A percentile compares a stretch with the other conserved stretches of the same genome.
Evolutionary conservation across 2,888 invertebrate genomes (phyloP).

Genomic region (Phasia obesa): DNA sequence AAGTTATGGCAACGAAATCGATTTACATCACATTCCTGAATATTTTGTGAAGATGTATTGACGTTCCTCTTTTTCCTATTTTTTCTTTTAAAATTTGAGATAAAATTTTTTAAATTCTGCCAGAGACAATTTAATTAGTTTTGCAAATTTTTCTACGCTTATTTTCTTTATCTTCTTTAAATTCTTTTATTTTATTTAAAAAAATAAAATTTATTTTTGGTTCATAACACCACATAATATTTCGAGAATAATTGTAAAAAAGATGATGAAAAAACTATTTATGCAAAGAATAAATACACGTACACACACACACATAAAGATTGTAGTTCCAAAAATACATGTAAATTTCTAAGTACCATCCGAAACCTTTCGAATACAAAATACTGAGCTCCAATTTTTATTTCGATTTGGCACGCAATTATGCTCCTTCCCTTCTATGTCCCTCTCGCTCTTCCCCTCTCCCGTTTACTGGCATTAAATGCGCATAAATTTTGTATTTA

Average conservation of each 20-base stretch:
- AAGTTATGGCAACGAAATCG: too few species aligned
- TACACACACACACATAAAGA: not conserved
- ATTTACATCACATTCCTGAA: too few species aligned
- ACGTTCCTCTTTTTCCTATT: too few species aligned
- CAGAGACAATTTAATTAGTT: conserved; percentile 40
- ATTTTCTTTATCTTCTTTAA: conserved; percentile 5
- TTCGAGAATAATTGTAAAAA: conserved; percentile 21
- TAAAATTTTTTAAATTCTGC: not conserved
- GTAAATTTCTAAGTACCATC: conserved; percentile 17
- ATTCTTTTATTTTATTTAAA: conserved; percentile 2
- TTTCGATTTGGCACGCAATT: conserved; percentile 24
- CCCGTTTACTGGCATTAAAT: conserved; percentile 17
- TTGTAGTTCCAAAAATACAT: conserved; percentile 24
- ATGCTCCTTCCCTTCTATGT: not conserved
- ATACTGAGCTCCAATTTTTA: conserved; percentile 47
- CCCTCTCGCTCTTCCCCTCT: too few species aligned
- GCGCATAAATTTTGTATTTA: conserved; percentile 47
- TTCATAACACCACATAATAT: not conserved
- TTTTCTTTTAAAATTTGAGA: not conserved
- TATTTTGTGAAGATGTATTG: too few species aligned
- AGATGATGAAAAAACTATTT: conserved; percentile 8
- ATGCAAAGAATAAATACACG: not conserved
- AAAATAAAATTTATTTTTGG: not conserved
- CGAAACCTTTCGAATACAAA: conserved; percentile 30
- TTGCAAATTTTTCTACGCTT: conserved; percentile 16